Conservation (phyloP, 1,140 invertebrate genomes). For the Mycetomoellerius zeteki region DNA sequence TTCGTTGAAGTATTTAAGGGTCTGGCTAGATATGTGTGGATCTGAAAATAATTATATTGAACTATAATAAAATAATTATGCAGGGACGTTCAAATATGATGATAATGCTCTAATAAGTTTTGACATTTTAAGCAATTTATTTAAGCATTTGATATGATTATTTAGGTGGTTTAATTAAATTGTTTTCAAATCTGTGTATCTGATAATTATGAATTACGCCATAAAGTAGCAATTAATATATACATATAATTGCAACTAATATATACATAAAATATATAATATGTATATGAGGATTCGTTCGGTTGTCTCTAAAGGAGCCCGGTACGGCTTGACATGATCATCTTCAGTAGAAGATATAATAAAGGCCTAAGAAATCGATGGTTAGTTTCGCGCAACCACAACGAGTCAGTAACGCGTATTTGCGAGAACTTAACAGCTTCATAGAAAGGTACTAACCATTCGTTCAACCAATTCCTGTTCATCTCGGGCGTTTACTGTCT, state of each 20-base stretch:
- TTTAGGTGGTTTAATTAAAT: too few relatives aligned
- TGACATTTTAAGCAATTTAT: too few relatives aligned
- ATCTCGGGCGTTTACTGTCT: conserved; percentile 22
- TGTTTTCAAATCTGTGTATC: too few relatives aligned
- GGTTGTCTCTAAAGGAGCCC: neutral
- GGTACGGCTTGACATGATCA: neutral
- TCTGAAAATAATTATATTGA: too few relatives aligned
- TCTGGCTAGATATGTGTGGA: too few relatives aligned
- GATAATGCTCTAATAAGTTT: too few relatives aligned
- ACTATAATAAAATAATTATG: too few relatives aligned
- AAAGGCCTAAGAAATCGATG: conserved; percentile 28
- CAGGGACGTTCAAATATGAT: too few relatives aligned
- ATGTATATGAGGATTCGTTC: neutral
- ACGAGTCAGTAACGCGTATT: conserved; percentile 38
- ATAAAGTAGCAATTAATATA: neutral
- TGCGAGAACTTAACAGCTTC: conserved; percentile 34
- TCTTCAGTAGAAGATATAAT: neutral
- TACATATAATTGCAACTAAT: neutral
- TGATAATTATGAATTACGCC: neutral
- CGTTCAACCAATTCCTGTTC: neutral
- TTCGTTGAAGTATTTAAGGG: too few relatives aligned
- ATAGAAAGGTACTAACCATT: conserved; percentile 29
- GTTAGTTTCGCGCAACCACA: conserved; percentile 50
- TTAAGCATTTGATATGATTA: too few relatives aligned
- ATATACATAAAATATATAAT: neutral